Base-by-base conservation (phyloP, 2,888 invertebrate genomes). In the Rhagophthalmus giganteus region DNA sequence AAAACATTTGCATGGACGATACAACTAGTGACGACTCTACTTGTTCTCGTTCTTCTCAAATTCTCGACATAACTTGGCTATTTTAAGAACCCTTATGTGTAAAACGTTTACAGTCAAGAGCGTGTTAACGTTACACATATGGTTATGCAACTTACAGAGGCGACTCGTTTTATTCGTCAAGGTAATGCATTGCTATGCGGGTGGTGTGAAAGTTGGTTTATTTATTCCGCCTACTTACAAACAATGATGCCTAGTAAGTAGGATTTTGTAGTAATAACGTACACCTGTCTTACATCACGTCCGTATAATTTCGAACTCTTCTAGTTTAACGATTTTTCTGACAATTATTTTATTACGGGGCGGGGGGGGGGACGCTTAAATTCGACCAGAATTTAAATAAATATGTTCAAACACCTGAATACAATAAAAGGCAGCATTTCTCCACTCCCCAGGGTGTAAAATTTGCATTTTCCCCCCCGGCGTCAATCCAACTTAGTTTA, bases 401-500 rank as follows among this genome's bases (percentile, higher is more conserved):
- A 54, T 54, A 54, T 54, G 54, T 49, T 54, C 34, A 60, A 60
- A 60, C 60, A 57, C 58, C 58, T 60, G 60, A 58, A 60, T 57
- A 60, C 58, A 60, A 60, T 58, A 56, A 58, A 55, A 57, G 40
- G 41, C 46, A 46, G 44, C 49, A 37, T 48, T 48, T 41, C 49
- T 38, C 24, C 24, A 25, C 32, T 54, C 53, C 51, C 51, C 40
- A 14, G 59, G 50, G 55, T 41, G 51, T 49, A 45, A 58, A 60
- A 60, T 60, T 60, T 60, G 55, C 60, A 58, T 60, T 58, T 55
- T 56, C n/a, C n/a, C 55, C 58, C 58, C 53, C 48, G 46, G 54
- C 58, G 57, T 58, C 58, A 57, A 58, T 60, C 55, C 58, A 60
- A 58, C 57, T 60, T 58, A 58, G 57, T 60, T 57, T 60, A 58